Conservation (phyloP, 2,888 invertebrate genomes). For the Sepioteuthis lessoniana region DNA sequence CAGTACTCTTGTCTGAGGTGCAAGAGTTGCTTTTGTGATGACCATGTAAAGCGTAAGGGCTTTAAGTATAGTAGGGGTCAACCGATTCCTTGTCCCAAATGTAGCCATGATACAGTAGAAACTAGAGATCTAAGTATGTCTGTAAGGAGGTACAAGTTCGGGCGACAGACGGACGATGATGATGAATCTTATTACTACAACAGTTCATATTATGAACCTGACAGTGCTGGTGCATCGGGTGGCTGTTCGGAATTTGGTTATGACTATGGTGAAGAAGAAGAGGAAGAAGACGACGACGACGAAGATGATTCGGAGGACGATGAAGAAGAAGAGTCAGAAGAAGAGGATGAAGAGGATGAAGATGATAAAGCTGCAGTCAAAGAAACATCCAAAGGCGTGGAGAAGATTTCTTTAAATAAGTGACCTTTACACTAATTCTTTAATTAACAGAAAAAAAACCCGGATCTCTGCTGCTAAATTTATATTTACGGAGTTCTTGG, state of each 20-base stretch:
- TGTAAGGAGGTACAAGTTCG: slow-evolving; percentile 63
- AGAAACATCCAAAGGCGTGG: not conserved
- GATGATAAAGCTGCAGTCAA: not conserved
- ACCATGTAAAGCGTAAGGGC: slow-evolving; percentile 93
- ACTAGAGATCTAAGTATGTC: slow-evolving; percentile 97
- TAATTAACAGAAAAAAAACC: not conserved
- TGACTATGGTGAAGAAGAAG: not conserved
- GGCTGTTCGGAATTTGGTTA: not conserved
- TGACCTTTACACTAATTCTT: not conserved
- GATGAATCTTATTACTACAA: slow-evolving; percentile 34
- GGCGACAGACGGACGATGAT: slow-evolving; percentile 56
- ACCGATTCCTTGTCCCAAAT: slow-evolving; percentile 93
- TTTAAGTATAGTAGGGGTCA: slow-evolving; percentile 90
- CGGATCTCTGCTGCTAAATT: not conserved
- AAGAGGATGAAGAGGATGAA: not conserved
- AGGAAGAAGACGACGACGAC: not conserved
- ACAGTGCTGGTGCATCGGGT: not conserved
- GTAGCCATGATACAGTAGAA: slow-evolving; percentile 91
- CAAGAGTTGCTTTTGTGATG: slow-evolving; percentile 91
- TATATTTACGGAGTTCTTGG: not conserved
- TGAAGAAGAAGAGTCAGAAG: not conserved
- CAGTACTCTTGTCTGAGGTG: slow-evolving; percentile 96
- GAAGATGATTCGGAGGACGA: not conserved
- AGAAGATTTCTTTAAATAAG: not conserved
- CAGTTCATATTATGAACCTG: not conserved